These are phyloP conservation scores for Brenthis hecate DNA, from an alignment of 2,888 invertebrate genomes.

Conservation along the genomic window DNA sequence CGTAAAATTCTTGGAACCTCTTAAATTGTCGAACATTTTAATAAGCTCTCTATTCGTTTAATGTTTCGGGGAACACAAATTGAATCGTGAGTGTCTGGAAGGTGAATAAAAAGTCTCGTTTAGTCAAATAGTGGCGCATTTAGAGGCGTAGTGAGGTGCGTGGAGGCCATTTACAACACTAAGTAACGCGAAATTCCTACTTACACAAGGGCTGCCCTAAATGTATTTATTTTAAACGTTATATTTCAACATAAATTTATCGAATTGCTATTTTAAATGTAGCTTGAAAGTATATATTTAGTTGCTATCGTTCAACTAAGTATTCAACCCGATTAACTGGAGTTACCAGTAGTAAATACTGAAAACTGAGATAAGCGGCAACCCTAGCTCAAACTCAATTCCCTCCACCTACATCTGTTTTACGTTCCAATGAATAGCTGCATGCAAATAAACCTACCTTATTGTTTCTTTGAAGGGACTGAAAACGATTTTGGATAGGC, in stretches of 20 bases:
- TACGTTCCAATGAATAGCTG: conserved; percentile 69
- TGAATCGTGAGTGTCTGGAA: conserved; percentile 46
- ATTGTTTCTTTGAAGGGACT: conserved; percentile 63
- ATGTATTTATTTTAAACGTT: background rate
- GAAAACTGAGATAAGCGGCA: background rate
- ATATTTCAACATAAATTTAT: background rate
- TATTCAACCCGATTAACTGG: background rate
- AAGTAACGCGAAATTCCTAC: conserved; percentile 48
- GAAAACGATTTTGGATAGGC: conserved; percentile 31
- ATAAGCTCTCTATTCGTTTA: conserved; percentile 43
- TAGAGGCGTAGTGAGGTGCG: conserved; percentile 57
- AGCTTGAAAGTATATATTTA: no score
- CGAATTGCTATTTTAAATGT: background rate
- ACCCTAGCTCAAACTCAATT: conserved; percentile 54
- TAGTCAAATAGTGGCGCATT: conserved; percentile 61
- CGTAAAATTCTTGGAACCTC: conserved; percentile 5
- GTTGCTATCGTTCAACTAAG: no score
- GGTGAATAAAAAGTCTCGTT: conserved; percentile 59
- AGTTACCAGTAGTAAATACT: background rate
- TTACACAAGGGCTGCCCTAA: conserved; percentile 32
- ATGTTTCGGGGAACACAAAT: conserved; percentile 47
- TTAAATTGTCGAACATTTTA: conserved; percentile 22
- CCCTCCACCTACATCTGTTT: conserved; percentile 67
- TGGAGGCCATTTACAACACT: conserved; percentile 54
- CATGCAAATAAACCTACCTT: conserved; percentile 66